Evolutionary conservation across 2,113 vertebrate genomes (phyloP).

Genomic region (Cricetomys ansorgei): DNA sequence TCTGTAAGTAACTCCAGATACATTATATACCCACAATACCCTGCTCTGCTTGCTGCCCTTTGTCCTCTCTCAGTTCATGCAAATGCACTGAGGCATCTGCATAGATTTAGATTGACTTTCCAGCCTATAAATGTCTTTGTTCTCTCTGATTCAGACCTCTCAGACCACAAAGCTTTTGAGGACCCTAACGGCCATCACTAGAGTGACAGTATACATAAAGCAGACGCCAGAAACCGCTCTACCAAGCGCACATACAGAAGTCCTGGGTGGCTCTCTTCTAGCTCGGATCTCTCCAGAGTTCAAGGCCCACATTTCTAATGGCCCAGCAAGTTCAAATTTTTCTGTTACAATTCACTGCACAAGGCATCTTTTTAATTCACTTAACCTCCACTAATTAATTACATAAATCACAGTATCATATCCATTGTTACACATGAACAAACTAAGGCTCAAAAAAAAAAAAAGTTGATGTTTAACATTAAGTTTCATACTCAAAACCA

Average conservation of each 20-base stretch:
- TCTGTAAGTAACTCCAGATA: not conserved
- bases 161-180: not conserved
- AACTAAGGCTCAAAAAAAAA: not conserved
- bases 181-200: not conserved
- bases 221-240: not conserved
- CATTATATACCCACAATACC: not conserved
- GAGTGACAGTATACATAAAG: not conserved
- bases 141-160: conserved; percentile 28
- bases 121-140: not conserved
- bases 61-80: not conserved
- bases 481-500: not conserved
- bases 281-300: not conserved
- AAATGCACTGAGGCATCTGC: not conserved
- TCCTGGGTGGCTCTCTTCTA: not conserved
- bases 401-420: not conserved
- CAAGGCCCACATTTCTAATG: not conserved
- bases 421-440: not conserved
- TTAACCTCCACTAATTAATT: not conserved
- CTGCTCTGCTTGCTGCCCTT: not conserved
- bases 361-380: not conserved
- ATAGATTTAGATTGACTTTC: not conserved
- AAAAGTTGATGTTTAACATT: too few relatives aligned
- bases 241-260: not conserved
- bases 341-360: not conserved
- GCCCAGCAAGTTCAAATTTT: not conserved